These are phyloP conservation scores for Erythrocercus mccallii DNA, from an alignment of 2,113 vertebrate species.

Conservation along the genomic window DNA sequence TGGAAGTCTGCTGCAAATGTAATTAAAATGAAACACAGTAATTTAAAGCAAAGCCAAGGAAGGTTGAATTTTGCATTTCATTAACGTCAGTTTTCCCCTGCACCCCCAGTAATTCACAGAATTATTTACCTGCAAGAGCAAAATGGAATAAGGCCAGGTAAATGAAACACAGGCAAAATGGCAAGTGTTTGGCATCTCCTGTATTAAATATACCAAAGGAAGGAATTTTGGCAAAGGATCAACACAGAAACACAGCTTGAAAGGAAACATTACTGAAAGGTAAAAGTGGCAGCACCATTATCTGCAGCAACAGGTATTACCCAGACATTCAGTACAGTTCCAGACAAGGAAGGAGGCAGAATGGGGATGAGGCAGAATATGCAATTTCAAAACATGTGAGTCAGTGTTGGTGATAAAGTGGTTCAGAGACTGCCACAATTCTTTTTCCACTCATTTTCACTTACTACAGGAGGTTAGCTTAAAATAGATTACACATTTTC, in stretches of 20 bases:
- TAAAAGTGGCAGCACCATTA: neutral
- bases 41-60: neutral
- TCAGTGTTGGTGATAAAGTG: neutral
- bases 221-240: neutral
- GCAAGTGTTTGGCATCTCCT: neutral
- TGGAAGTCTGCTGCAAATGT: neutral
- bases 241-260: neutral
- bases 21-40: neutral
- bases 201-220: neutral
- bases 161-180: neutral
- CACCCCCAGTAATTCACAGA: neutral
- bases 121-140: neutral
- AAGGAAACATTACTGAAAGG: neutral
- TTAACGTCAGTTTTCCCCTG: neutral
- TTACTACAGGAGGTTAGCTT: neutral
- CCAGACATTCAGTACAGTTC: neutral
- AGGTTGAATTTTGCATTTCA: neutral
- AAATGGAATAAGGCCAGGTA: neutral
- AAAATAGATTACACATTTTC: constrained; percentile 17
- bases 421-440: neutral
- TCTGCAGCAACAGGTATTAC: neutral
- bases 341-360: neutral
- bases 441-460: neutral
- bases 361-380: neutral
- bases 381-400: neutral